Base-by-base conservation (phyloP, 92 coral and sea anemone genomes). In the Desmophyllum pertusum region DNA sequence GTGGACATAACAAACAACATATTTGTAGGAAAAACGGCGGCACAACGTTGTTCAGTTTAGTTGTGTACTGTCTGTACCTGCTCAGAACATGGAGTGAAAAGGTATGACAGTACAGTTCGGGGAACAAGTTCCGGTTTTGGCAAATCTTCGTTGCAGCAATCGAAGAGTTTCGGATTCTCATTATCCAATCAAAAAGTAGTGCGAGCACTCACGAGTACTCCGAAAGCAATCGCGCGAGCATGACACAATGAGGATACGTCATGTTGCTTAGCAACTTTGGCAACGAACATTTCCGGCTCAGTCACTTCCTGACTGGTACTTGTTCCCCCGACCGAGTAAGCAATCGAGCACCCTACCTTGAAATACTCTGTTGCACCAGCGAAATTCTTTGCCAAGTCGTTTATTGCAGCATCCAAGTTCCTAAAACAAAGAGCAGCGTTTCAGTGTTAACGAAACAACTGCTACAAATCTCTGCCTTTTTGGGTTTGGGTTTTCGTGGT, bases 341-440 rank as follows among this genome's bases (percentile, higher is more conserved):
- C 33, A 25, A n/a, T 0, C 14, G 2, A 57, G 7, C 8, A 57
- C 2, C 25, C 63, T 52, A 96, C 99, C 95, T 94, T 96, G 88
- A 96, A 96, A 59, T 96, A 96, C 39, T 96, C 99, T 7, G 99
- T 95, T 38, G 98, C 99, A 4, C 98, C 99, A 66, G 99, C 95
- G 77, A 96, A 96, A 79, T 96, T 96, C 89, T 96, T 96, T 38
- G 96, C 90, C 83, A 96, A 89, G 86, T 96, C 90, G 78, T 91
- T 94, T 69, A 96, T 94, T 8, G 99, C 95, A 9, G 97, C 91
- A 61, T 96, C 99, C 45, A 96, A 89, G 83, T 83, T 90, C 73
- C 99, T 96, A 17, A 4, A 19, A 40, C 21, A 70, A 41, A 46
- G 8, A 50, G 5, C 6, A 66, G 11, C 39, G n/a, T n/a, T n/a